These are phyloP conservation scores for Idris sp. DNA, from an alignment of 1,140 invertebrate genomes.

Conservation along the genomic window DNA sequence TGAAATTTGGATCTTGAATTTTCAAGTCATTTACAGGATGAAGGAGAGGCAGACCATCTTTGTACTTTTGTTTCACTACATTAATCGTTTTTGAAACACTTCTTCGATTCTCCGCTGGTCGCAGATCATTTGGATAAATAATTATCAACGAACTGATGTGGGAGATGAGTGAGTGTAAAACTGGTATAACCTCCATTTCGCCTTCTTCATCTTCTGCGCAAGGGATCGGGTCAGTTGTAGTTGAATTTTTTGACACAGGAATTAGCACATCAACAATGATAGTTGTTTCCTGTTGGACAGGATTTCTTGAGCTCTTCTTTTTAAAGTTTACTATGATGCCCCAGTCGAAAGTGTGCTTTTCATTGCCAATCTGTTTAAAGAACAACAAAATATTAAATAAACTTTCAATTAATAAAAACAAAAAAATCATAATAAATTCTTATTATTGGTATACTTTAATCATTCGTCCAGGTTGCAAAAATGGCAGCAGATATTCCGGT, in stretches of 20 bases:
- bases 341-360: conserved; percentile 95
- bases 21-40: conserved; percentile 98
- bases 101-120: conserved; percentile 88
- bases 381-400: conserved; percentile 13
- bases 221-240: conserved; percentile 81
- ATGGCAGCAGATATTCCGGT: conserved; percentile 94
- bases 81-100: conserved; percentile 92
- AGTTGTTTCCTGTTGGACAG: conserved; percentile 79
- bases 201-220: conserved; percentile 84
- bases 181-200: conserved; percentile 93
- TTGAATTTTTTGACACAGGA: conserved; percentile 83
- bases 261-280: conserved; percentile 91
- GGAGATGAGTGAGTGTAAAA: conserved; percentile 88
- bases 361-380: conserved; percentile 86
- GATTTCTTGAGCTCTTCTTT: conserved; percentile 85
- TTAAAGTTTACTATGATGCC: conserved; percentile 96
- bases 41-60: conserved; percentile 88
- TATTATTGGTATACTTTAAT: conserved; percentile 84
- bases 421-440: neutral
- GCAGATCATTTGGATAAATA: conserved; percentile 93
- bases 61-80: conserved; percentile 93
- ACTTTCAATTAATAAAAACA: neutral
- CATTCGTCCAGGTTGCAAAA: conserved; percentile 95
- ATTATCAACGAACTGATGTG: conserved; percentile 94
- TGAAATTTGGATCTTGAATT: conserved; percentile 90